phyloP scores from a whole-genome alignment of 92 coral and sea anemone genomes.

The Phenganax stokvisi region DNA sequence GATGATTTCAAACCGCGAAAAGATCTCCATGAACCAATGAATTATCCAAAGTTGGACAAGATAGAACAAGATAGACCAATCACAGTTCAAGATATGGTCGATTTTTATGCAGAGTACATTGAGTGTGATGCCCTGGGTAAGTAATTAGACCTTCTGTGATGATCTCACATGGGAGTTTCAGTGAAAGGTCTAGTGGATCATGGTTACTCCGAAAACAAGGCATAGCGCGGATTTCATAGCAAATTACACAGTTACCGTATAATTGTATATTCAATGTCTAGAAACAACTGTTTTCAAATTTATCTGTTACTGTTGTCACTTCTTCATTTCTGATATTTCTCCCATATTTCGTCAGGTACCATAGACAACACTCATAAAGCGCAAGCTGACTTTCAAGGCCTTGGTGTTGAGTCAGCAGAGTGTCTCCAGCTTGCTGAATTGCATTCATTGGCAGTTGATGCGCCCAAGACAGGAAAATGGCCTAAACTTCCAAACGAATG shows the following conservation, averaged over 20 bases:
- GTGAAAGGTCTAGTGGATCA: background rate
- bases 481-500: slow-evolving; percentile 46
- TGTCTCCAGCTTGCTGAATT: slow-evolving; percentile 75
- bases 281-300: background rate
- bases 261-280: no score
- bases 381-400: slow-evolving; percentile 62
- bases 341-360: slow-evolving; percentile 44
- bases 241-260: no score
- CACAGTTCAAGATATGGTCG: slow-evolving; percentile 74
- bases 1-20: slow-evolving; percentile 59
- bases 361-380: slow-evolving; percentile 98
- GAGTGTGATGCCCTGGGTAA: slow-evolving; percentile 63
- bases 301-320: background rate
- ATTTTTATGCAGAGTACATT: slow-evolving; percentile 74
- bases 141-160: background rate
- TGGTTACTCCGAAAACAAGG: background rate
- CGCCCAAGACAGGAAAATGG: slow-evolving; percentile 93
- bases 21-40: slow-evolving; percentile 68
- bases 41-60: slow-evolving; percentile 71
- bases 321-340: background rate
- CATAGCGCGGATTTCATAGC: background rate
- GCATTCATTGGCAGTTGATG: slow-evolving; percentile 88
- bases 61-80: slow-evolving; percentile 46
- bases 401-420: slow-evolving; percentile 66
- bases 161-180: background rate